These are phyloP conservation scores for Aethes cnicana DNA, from an alignment of 2,888 invertebrate genomes.

Conservation along the genomic window DNA sequence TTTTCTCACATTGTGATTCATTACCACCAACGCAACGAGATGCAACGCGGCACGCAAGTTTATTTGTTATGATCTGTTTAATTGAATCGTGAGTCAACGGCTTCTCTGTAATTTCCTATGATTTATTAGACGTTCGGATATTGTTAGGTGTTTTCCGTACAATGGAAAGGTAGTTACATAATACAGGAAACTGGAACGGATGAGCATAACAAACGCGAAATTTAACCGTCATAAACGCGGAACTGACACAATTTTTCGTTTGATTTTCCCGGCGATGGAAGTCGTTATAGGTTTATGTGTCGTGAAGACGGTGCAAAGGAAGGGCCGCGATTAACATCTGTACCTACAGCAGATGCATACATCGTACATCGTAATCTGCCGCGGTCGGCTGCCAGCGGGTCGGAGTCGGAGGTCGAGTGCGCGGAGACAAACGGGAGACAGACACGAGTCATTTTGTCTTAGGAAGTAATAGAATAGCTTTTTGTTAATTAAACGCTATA, in stretches of 20 bases:
- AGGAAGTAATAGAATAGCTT: no score
- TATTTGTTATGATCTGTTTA: conserved; percentile 67
- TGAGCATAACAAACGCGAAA: conserved; percentile 29
- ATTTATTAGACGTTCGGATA: conserved; percentile 47
- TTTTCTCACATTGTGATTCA: conserved; percentile 80
- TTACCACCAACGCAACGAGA: conserved; percentile 57
- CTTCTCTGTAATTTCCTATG: conserved; percentile 40
- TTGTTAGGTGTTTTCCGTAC: no score
- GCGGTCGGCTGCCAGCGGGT: conserved; percentile 40
- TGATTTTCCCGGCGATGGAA: conserved; percentile 49
- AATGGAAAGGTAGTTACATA: conserved; percentile 24
- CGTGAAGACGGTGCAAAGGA: conserved; percentile 61
- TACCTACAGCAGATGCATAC: conserved; percentile 57
- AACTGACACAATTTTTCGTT: conserved; percentile 62
- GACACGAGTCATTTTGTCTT: no score
- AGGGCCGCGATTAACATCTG: conserved; percentile 66
- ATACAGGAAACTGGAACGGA: conserved; percentile 38
- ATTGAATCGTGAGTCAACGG: conserved; percentile 64
- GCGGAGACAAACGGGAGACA: no score
- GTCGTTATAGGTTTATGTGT: conserved; percentile 65
- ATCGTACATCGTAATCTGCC: conserved; percentile 56
- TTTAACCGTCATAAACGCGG: conserved; percentile 47
- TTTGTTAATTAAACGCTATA: background rate
- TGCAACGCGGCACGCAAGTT: conserved; percentile 56
- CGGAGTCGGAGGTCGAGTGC: conserved; percentile 48